Percentiles rank a stretch among this genome's conserved stretches.
phyloP scores from a whole-genome alignment of 2,888 invertebrate species.

The Augochlorella aurata region DNA sequence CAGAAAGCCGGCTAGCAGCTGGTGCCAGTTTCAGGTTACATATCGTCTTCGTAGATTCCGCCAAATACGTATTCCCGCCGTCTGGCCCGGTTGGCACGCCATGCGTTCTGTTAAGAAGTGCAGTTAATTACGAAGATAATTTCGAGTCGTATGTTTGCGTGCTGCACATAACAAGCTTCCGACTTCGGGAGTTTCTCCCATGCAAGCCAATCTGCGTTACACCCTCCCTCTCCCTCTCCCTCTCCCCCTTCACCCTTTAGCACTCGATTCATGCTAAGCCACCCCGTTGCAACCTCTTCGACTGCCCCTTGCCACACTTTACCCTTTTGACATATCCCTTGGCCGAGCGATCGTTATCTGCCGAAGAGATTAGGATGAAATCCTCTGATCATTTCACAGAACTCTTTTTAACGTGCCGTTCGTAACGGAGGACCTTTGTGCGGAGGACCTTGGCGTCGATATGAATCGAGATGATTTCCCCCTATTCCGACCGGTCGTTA shows the following conservation, averaged over 20 bases:
- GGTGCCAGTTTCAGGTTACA: conserved; percentile 78
- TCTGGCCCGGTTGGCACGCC: conserved; percentile 79
- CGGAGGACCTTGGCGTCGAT: background rate
- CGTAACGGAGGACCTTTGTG: background rate
- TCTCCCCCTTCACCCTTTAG: background rate
- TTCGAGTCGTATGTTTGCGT: conserved; percentile 80
- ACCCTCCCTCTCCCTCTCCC: too few relatives aligned
- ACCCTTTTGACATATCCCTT: conserved; percentile 46
- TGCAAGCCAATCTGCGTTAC: conserved; percentile 76
- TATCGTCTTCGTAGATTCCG: conserved; percentile 77
- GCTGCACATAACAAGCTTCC: conserved; percentile 80
- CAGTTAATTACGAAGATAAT: conserved; percentile 82
- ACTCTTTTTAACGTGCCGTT: conserved; percentile 38
- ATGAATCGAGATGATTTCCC: background rate
- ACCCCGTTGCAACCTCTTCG: conserved; percentile 6
- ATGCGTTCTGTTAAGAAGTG: conserved; percentile 81
- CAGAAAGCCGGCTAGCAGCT: conserved; percentile 68
- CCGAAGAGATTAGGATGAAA: conserved; percentile 63
- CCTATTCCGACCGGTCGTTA: conserved; percentile 2
- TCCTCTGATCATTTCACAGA: conserved; percentile 56
- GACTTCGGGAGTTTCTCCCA: conserved; percentile 72
- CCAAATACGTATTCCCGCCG: conserved; percentile 75
- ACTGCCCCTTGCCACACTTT: conserved; percentile 40
- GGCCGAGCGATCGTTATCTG: conserved; percentile 64
- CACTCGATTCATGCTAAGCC: conserved; percentile 27